Percentiles rank a stretch among this genome's conserved stretches.
Conservation (phyloP, 2,797 vertebrate species). For the Denticeps clupeoides region DNA sequence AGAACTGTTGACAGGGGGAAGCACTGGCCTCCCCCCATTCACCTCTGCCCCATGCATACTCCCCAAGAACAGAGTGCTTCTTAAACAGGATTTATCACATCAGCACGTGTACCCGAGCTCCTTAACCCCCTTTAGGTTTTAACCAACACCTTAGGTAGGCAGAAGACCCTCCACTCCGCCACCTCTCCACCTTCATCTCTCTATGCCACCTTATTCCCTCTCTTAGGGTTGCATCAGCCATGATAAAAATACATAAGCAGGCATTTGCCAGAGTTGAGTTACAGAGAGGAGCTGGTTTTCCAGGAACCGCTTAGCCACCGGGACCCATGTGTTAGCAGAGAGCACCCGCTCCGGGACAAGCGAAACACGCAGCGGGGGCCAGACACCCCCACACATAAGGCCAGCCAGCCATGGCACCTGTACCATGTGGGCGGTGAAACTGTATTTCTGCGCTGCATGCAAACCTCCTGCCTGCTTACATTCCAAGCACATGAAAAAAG, state of each 20-base stretch:
- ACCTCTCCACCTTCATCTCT: background rate
- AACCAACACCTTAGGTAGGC: constrained; percentile 2
- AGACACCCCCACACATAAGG: background rate
- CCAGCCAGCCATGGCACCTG: constrained; percentile 5
- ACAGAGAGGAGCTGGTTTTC: constrained; percentile 16
- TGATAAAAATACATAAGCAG: constrained; percentile 34
- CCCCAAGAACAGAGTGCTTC: constrained; percentile 10
- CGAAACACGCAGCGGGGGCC: background rate
- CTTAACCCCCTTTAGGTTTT: constrained; percentile 15
- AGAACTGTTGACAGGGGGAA: too few relatives aligned
- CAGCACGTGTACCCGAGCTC: constrained; percentile 18
- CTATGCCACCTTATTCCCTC: constrained; percentile 15
- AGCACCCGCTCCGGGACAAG: constrained; percentile 3
- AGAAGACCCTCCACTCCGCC: background rate
- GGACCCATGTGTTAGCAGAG: constrained; percentile 18
- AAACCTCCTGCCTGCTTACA: background rate
- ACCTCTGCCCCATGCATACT: constrained; percentile 14
- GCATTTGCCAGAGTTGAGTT: constrained; percentile 29
- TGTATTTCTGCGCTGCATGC: background rate
- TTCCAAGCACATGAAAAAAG: background rate
- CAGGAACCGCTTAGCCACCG: constrained; percentile 20
- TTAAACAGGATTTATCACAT: constrained; percentile 16
- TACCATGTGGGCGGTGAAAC: background rate
- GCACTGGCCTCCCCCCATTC: constrained; percentile 7
- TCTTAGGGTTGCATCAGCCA: constrained; percentile 28